Percentiles rank a stretch among this genome's conserved stretches.
phyloP scores from a whole-genome alignment of 2,797 vertebrate genomes.

The Darevskia mixta region DNA sequence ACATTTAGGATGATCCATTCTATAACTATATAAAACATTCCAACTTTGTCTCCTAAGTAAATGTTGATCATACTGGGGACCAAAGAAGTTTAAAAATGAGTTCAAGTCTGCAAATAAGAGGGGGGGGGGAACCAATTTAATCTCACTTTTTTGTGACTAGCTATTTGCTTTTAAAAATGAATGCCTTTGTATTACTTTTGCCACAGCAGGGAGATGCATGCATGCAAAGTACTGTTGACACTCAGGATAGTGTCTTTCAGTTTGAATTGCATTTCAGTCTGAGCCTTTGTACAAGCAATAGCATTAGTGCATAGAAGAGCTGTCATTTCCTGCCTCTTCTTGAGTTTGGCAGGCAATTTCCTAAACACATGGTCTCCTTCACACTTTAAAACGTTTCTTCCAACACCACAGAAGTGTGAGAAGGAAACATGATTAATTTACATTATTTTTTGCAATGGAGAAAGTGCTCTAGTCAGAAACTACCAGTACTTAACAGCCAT shows the following conservation, averaged over 20 bases:
- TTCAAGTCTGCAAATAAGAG: neutral
- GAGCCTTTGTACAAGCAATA: conserved; percentile 36
- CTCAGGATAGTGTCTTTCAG: conserved; percentile 22
- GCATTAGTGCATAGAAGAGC: conserved; percentile 16
- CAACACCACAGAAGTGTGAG: conserved; percentile 17
- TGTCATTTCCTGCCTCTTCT: conserved; percentile 42
- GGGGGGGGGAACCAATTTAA: neutral
- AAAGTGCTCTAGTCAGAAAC: neutral
- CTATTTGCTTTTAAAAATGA: neutral
- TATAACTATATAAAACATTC: neutral
- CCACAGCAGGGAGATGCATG: conserved; percentile 2
- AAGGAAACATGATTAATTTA: conserved; percentile 25
- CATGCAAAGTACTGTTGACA: conserved; percentile 26
- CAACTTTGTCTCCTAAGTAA: neutral
- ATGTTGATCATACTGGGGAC: neutral
- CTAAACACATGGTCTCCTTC: conserved; percentile 19
- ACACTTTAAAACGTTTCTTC: neutral
- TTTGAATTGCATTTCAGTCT: conserved; percentile 33
- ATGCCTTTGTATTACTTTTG: conserved; percentile 21
- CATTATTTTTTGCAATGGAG: neutral
- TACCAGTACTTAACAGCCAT: neutral
- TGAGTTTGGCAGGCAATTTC: conserved; percentile 34
- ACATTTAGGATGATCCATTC: neutral
- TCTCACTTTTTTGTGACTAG: neutral
- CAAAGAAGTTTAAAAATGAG: neutral